A percentile compares a stretch with the other conserved stretches of the same genome.
phyloP scores from a whole-genome alignment of 1,140 invertebrate species.

The Drosophila lacteicornis region DNA sequence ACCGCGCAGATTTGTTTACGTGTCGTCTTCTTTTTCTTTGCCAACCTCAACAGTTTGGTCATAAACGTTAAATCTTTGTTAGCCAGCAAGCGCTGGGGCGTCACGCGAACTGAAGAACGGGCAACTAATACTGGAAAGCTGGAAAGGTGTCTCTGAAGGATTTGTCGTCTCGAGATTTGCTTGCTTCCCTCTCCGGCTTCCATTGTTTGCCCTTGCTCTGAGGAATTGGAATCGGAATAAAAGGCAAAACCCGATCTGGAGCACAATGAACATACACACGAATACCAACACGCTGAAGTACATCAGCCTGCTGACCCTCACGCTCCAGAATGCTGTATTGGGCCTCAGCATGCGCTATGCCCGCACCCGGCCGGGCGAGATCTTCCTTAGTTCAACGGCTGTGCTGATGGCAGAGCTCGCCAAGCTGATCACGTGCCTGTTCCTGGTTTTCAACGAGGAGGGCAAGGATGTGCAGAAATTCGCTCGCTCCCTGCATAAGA shows the following conservation, averaged over 20 bases:
- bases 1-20: too few species aligned
- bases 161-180: not conserved
- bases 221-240: not conserved
- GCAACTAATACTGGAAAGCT: too few species aligned
- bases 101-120: too few species aligned
- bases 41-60: too few species aligned
- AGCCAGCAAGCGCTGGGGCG: too few species aligned
- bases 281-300: constrained; percentile 89
- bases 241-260: constrained; percentile 1
- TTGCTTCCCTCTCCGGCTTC: constrained; percentile 1
- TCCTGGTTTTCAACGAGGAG: constrained; percentile 91
- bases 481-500: constrained; percentile 88
- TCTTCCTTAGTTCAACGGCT: constrained; percentile 97
- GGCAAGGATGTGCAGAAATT: constrained; percentile 87
- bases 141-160: too few species aligned
- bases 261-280: constrained; percentile 72
- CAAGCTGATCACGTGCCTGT: constrained; percentile 95
- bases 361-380: constrained; percentile 93
- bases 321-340: constrained; percentile 97
- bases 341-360: constrained; percentile 98
- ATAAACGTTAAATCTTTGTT: too few species aligned
- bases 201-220: constrained; percentile 15
- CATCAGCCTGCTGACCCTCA: constrained; percentile 94
- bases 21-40: too few species aligned
- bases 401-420: constrained; percentile 98